Evolutionary conservation across 2,797 vertebrate species (phyloP), one percentile per base, ranked within the genome.

Genomic region (Rhynchotus rufescens): DNA sequence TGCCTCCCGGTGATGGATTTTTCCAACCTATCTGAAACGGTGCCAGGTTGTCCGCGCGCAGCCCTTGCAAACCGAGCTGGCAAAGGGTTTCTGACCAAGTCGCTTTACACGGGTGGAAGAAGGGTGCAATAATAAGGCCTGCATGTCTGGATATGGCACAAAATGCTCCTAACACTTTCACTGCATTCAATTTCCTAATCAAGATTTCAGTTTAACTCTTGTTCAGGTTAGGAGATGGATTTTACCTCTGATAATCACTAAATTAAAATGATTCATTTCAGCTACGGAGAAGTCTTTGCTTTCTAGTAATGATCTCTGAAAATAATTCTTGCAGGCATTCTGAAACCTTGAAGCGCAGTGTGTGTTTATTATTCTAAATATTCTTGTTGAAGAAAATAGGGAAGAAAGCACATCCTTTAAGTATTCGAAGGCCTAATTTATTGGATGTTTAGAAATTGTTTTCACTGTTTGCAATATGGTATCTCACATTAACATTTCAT

Each of bases 401-500:
- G 68, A 86, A 83, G 57, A 42, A 73, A 81, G 15, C 32, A 5
- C 59, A 30, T 65, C 44, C 10, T 84, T 88, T 64, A 65, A 44
- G 54, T 65, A 40, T 93, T 92, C 36, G 51, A 91, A 92, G 26
- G 68, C 42, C 47, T 89, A 19, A 92, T 95, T 87, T 95, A 84
- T 75, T 84, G 56, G 19, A 60, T 86, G 92, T 95, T 97, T 89
- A 69, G 71, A 76, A 90, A 83, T 62, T 88, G 65, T 94, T 96
- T 94, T 65, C 64, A 60, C 54, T 90, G 59, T 76, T 95, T 85
- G 91, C 93, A 96, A 74, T 95, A 91, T 93, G 92, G 81, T 95
- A 75, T 96, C 86, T 90, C 49, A 30, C 78, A 94, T 94, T 95
- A 94, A 96, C 92, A 86, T 96, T 97, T 96, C 80, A 81, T 94